A percentile compares a stretch with the other conserved stretches of the same genome.
Conservation (phyloP, 2,888 invertebrate genomes). For the Odontomyia ornata region DNA sequence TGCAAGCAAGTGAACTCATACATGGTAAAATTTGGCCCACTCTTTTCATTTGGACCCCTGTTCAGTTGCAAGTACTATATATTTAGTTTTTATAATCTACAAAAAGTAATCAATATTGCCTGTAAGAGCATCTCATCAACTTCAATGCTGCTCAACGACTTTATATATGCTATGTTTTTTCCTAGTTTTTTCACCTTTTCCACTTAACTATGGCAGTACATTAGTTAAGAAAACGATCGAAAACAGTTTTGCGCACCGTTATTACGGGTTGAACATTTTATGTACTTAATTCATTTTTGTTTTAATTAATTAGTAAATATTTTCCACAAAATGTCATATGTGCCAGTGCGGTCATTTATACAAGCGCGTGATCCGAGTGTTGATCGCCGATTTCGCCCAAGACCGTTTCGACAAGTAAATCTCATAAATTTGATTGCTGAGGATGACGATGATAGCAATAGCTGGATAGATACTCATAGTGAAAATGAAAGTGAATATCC, state of each 20-base stretch:
- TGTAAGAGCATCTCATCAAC: too few relatives aligned
- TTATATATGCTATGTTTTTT: too few relatives aligned
- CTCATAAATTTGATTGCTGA: constrained; percentile 56
- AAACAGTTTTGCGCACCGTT: constrained; percentile 3
- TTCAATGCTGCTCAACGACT: too few relatives aligned
- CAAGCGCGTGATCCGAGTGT: constrained; percentile 59
- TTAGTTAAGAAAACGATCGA: too few relatives aligned
- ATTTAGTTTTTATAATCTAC: too few relatives aligned
- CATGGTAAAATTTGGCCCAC: too few relatives aligned
- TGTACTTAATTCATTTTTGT: not conserved
- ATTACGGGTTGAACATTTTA: not conserved
- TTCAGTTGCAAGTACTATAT: too few relatives aligned
- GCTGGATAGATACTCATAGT: constrained; percentile 49
- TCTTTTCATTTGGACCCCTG: too few relatives aligned
- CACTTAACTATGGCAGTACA: not conserved
- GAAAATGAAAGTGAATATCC: not conserved
- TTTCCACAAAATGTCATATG: not conserved
- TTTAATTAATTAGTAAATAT: not conserved
- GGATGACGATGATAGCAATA: constrained; percentile 49
- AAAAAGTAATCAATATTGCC: too few relatives aligned
- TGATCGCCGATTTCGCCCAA: constrained; percentile 58
- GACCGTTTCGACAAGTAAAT: constrained; percentile 55
- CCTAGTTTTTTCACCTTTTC: too few relatives aligned
- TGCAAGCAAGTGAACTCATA: too few relatives aligned
- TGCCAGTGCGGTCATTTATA: constrained; percentile 54